Conservation (phyloP, 1,140 invertebrate species). For the Drosophila tropicalis region DNA sequence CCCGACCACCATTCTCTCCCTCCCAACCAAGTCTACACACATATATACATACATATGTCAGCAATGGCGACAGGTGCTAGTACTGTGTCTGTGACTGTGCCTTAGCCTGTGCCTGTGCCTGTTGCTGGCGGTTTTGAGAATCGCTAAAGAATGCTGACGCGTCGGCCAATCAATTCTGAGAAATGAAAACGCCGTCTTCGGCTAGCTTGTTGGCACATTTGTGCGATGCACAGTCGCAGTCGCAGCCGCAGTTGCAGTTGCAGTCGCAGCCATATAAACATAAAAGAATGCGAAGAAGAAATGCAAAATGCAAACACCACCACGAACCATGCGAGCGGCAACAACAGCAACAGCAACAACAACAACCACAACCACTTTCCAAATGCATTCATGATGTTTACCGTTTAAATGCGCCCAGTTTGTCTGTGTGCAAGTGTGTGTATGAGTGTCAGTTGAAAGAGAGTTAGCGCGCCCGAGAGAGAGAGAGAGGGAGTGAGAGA, state of each 20-base stretch:
- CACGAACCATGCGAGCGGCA: constrained; percentile 39
- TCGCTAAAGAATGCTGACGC: constrained; percentile 60
- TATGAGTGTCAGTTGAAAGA: constrained; percentile 34
- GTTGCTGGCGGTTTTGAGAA: constrained; percentile 27
- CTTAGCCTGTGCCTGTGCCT: constrained; percentile 19
- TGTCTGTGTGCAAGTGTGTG: constrained; percentile 16
- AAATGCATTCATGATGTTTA: constrained; percentile 81
- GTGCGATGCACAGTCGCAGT: constrained; percentile 48
- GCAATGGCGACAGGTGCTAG: constrained; percentile 37
- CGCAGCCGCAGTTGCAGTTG: constrained; percentile 1
- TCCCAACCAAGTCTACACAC: neutral
- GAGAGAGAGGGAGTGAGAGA: constrained; percentile 20
- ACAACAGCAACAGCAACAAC: constrained; percentile 66
- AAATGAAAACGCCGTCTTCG: constrained; percentile 79
- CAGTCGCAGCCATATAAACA: constrained; percentile 60
- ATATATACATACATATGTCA: constrained; percentile 16
- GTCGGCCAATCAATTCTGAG: constrained; percentile 79
- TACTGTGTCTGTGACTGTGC: neutral
- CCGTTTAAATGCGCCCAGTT: constrained; percentile 80
- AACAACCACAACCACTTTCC: constrained; percentile 69
- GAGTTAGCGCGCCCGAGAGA: neutral
- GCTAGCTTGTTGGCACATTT: constrained; percentile 70
- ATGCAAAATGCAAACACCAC: constrained; percentile 80
- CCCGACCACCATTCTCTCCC: neutral
- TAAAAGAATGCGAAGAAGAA: constrained; percentile 81